Evolutionary conservation across 2,797 vertebrate species (phyloP).

Genomic region (Oreochromis mossambicus): DNA sequence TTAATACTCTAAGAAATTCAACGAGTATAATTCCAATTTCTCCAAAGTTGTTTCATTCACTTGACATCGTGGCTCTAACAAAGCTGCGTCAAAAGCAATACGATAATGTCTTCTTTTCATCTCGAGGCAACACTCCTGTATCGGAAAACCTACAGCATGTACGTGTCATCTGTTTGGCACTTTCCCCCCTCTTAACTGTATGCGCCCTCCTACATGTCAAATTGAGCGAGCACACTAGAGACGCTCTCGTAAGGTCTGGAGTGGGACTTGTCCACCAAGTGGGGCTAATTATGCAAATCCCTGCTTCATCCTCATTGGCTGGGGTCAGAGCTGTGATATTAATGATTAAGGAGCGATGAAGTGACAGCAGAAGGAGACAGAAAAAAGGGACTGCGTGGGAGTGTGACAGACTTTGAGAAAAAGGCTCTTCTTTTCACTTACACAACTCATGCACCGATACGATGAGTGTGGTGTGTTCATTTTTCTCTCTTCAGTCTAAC

Average conservation of each 20-base stretch:
- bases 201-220: slow-evolving; percentile 37
- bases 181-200: slow-evolving; percentile 7
- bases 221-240: slow-evolving; percentile 54
- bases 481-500: neutral
- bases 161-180: slow-evolving; percentile 8
- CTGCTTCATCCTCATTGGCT: slow-evolving; percentile 58
- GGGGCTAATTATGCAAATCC: slow-evolving; percentile 72
- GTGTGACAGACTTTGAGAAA: slow-evolving; percentile 25
- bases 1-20: neutral
- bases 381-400: neutral
- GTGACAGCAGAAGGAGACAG: slow-evolving; percentile 18
- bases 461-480: neutral
- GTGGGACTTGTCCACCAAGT: slow-evolving; percentile 66
- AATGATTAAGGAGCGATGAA: slow-evolving; percentile 51
- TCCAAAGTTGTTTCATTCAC: neutral
- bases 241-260: slow-evolving; percentile 51
- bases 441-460: neutral
- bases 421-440: neutral
- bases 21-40: neutral
- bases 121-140: neutral
- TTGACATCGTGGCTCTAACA: neutral
- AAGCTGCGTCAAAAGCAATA: neutral
- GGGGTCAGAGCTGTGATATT: slow-evolving; percentile 59
- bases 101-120: neutral
- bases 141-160: slow-evolving; percentile 2